phyloP scores from a whole-genome alignment of 2,113 vertebrate species.

The Clarias batrachus region DNA sequence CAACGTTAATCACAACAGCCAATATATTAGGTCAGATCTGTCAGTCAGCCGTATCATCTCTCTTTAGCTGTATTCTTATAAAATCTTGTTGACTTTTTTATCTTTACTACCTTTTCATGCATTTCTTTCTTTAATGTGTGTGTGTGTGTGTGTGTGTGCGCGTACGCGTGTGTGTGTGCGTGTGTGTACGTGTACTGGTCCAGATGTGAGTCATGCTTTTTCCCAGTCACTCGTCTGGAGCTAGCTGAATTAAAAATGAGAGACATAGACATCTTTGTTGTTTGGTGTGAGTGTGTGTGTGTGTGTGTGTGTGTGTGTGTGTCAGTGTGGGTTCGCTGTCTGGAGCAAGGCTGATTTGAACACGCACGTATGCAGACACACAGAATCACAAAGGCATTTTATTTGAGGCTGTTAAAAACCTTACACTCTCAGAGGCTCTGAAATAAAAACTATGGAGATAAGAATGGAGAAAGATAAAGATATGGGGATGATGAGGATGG shows the following conservation, averaged over 20 bases:
- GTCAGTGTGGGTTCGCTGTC: constrained; percentile 18
- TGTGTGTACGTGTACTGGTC: background rate
- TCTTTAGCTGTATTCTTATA: too few species aligned
- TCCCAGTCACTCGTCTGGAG: background rate
- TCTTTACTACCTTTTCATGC: too few species aligned
- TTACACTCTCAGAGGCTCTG: background rate
- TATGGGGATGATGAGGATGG: background rate
- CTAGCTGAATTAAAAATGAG: constrained; percentile 46
- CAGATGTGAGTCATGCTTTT: constrained; percentile 4
- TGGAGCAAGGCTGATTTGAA: background rate
- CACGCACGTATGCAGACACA: background rate
- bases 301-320: background rate
- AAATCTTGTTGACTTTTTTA: too few species aligned
- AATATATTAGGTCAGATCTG: too few species aligned
- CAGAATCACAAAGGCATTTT: background rate
- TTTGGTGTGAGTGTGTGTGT: background rate
- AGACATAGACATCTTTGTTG: constrained; percentile 31
- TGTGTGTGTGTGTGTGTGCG: constrained; percentile 21
- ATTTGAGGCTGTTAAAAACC: background rate
- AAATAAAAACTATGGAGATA: background rate
- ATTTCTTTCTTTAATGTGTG: too few species aligned
- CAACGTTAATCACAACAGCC: too few species aligned
- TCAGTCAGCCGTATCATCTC: too few species aligned
- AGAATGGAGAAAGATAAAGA: too few species aligned
- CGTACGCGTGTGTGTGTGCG: background rate